Conservation (phyloP, 2,888 invertebrate species). For the Acrobasis repandana region DNA sequence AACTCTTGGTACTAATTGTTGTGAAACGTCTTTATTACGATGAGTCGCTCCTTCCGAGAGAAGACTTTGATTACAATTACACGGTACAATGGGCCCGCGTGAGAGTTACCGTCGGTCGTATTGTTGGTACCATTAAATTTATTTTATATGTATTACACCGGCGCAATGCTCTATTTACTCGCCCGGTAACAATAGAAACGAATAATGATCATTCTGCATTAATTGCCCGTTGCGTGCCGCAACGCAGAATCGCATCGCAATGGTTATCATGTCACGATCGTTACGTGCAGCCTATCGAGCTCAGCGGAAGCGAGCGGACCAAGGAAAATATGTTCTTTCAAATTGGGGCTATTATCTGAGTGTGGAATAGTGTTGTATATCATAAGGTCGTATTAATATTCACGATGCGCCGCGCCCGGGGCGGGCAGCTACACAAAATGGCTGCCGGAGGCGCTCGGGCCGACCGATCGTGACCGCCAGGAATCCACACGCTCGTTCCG, state of each 20-base stretch:
- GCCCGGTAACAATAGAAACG: slow-evolving; percentile 73
- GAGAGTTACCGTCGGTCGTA: slow-evolving; percentile 61
- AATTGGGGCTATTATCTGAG: slow-evolving; percentile 51
- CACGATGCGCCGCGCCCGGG: slow-evolving; percentile 63
- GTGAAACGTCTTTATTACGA: slow-evolving; percentile 60
- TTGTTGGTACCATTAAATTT: slow-evolving; percentile 66
- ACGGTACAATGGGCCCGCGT: slow-evolving; percentile 69
- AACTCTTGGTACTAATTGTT: slow-evolving; percentile 49
- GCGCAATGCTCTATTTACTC: slow-evolving; percentile 73
- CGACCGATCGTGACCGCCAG: slow-evolving; percentile 76
- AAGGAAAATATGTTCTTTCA: slow-evolving; percentile 43
- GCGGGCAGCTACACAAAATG: slow-evolving; percentile 77
- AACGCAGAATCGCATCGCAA: slow-evolving; percentile 54
- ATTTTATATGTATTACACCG: slow-evolving; percentile 71
- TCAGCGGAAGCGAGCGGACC: slow-evolving; percentile 55
- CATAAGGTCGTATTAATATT: slow-evolving; percentile 71
- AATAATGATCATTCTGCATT: slow-evolving; percentile 73
- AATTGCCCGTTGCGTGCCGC: slow-evolving; percentile 66
- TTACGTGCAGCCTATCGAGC: slow-evolving; percentile 56
- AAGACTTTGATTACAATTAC: slow-evolving; percentile 71
- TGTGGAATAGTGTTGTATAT: slow-evolving; percentile 46
- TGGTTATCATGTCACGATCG: slow-evolving; percentile 58
- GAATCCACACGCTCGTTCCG: slow-evolving; percentile 75
- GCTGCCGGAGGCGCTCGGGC: slow-evolving; percentile 70
- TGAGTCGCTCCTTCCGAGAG: slow-evolving; percentile 59